Evolutionary conservation across 2,888 invertebrate genomes (phyloP).

Genomic region (Acrobasis consociella): DNA sequence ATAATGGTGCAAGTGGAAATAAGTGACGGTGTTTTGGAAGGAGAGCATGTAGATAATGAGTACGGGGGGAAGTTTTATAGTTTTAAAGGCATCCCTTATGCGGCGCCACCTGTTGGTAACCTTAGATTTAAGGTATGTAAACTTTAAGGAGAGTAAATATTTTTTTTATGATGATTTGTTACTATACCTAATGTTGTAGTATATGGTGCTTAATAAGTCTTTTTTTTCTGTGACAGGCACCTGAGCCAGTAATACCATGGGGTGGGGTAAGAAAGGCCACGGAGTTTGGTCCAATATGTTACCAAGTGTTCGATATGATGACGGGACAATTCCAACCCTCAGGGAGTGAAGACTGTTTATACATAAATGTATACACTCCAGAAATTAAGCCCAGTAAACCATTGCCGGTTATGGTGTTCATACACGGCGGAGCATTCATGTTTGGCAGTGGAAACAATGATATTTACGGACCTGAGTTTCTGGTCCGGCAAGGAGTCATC

Average conservation of each 20-base stretch:
- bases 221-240: slow-evolving; percentile 39
- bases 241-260: slow-evolving; percentile 52
- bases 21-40: slow-evolving; percentile 49
- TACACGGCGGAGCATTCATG: slow-evolving; percentile 46
- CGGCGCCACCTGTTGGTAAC: slow-evolving; percentile 69
- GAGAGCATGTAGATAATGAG: slow-evolving; percentile 39
- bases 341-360: slow-evolving; percentile 60
- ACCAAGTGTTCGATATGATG: slow-evolving; percentile 39
- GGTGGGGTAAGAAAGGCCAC: slow-evolving; percentile 51
- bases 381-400: slow-evolving; percentile 36
- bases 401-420: slow-evolving; percentile 55
- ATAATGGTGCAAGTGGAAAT: slow-evolving; percentile 41
- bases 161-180: too few species aligned
- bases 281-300: slow-evolving; percentile 47
- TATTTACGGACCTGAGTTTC: slow-evolving; percentile 47
- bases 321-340: slow-evolving; percentile 25
- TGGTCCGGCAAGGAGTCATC: slow-evolving; percentile 46
- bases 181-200: too few species aligned
- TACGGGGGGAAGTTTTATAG: slow-evolving; percentile 44
- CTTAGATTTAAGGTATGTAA: slow-evolving; percentile 79
- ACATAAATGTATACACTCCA: slow-evolving; percentile 60
- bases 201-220: neutral
- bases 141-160: too few species aligned
- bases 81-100: slow-evolving; percentile 74
- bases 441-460: slow-evolving; percentile 47